Conservation (phyloP, 2,797 vertebrate species). For the Neosilurus hyrtlii region DNA sequence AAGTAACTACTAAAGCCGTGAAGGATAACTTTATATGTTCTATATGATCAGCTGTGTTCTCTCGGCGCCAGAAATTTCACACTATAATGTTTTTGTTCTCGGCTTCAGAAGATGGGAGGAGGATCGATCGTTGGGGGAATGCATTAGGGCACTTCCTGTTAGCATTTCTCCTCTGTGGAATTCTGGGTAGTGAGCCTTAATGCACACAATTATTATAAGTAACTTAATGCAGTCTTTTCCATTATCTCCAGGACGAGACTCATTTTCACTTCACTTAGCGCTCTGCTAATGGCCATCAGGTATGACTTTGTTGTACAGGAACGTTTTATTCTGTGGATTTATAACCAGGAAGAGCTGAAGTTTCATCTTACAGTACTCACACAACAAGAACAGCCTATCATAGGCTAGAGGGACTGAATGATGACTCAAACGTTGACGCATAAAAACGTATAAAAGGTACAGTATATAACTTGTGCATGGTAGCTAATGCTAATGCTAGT, state of each 20-base stretch:
- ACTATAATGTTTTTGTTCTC: slow-evolving; percentile 2
- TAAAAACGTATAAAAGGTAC: not conserved
- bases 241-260: slow-evolving; percentile 24
- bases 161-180: slow-evolving; percentile 24
- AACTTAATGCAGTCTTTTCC: slow-evolving; percentile 40
- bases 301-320: slow-evolving; percentile 9
- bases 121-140: slow-evolving; percentile 24
- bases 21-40: not conserved
- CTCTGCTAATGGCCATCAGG: slow-evolving; percentile 18
- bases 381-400: not conserved
- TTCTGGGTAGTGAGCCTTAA: slow-evolving; percentile 33
- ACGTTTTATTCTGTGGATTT: not conserved
- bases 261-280: not conserved
- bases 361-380: not conserved
- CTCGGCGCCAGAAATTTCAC: not conserved
- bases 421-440: not conserved
- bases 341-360: not conserved
- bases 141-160: slow-evolving; percentile 43
- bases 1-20: not conserved
- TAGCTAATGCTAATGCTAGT: not conserved
- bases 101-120: slow-evolving; percentile 8
- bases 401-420: not conserved
- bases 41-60: slow-evolving; percentile 1
- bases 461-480: not conserved
- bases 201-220: slow-evolving; percentile 29